Conservation (phyloP, 1,140 invertebrate species). For the Leptoteleia sp. region DNA sequence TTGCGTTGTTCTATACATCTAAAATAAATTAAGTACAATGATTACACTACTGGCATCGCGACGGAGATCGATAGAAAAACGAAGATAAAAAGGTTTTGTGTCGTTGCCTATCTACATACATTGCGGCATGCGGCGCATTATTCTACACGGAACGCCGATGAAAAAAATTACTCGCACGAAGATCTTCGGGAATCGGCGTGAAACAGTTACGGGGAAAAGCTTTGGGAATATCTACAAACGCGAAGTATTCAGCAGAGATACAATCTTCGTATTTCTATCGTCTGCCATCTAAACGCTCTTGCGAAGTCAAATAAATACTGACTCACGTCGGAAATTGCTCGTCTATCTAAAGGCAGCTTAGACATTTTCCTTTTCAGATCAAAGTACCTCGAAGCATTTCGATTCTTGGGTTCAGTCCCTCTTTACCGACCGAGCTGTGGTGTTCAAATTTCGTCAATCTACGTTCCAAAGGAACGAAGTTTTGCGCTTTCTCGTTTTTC, state of each 20-base stretch:
- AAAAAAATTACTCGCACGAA: conserved; percentile 60
- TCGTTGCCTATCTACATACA: conserved; percentile 65
- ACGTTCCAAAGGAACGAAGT: neutral
- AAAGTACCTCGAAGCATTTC: conserved; percentile 31
- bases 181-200: conserved; percentile 24
- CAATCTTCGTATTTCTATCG: conserved; percentile 65
- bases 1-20: conserved; percentile 60
- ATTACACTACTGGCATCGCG: conserved; percentile 64
- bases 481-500: neutral
- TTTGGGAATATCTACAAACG: conserved; percentile 63
- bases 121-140: conserved; percentile 29
- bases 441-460: neutral
- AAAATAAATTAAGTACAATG: conserved; percentile 71
- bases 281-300: conserved; percentile 40
- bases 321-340: conserved; percentile 68
- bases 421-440: conserved; percentile 11
- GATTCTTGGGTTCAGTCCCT: neutral
- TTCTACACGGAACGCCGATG: conserved; percentile 56
- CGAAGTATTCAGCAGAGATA: conserved; percentile 33
- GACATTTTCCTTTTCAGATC: conserved; percentile 61
- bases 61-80: conserved; percentile 65
- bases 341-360: conserved; percentile 69
- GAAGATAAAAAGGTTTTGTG: conserved; percentile 64
- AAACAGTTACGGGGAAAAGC: conserved; percentile 50
- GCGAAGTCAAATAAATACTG: conserved; percentile 68